Evolutionary conservation across 2,888 invertebrate genomes (phyloP), one percentile per base, ranked within the genome.

Genomic region (Parelbella ahira): DNA sequence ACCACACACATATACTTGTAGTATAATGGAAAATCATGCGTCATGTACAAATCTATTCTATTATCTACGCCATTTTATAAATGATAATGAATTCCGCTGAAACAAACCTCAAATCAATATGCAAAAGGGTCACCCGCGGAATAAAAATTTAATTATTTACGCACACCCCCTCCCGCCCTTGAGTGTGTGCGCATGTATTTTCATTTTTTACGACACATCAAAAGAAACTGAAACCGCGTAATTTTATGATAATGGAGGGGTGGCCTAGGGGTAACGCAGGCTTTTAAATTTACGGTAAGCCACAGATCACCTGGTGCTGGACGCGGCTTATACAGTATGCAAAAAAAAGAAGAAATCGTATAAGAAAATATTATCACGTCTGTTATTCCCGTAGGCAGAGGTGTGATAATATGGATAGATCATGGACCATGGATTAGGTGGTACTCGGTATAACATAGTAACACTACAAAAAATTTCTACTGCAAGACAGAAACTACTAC

Each of bases 171-270:
- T 13, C 32, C 10, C 56, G 56, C 58, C 54, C 47, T 53, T 42
- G 61, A 62, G 60, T 58, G 60, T 63, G 48, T 54, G 63, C 55
- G 50, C 63, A 62, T 68, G 70, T 74, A 68, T 70, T 72, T 73
- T 71, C 68, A 70, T 76, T 73, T 79, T 77, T 79, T 78, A 79
- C 60, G 76, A 74, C 75, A 79, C 82, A 83, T 82, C 80, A 84
- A 81, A 81, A 80, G 83, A 83, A 84, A 82, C 81, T 81, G 82
- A 78, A 79, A 83, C 72, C 70, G 65, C 65, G 77, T 79, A 74
- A 83, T 79, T 84, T 84, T 84, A 84, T 84, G 84, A 76, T 84
- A 84, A 84, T 84, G 81, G 82, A 68, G 68, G 73, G 68, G 65
- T 63, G 68, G 66, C 71, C 61, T 63, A 60, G 65, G 62, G 70